Evolutionary conservation across 2,797 vertebrate genomes (phyloP).

Genomic region (Muscicapa striata): DNA sequence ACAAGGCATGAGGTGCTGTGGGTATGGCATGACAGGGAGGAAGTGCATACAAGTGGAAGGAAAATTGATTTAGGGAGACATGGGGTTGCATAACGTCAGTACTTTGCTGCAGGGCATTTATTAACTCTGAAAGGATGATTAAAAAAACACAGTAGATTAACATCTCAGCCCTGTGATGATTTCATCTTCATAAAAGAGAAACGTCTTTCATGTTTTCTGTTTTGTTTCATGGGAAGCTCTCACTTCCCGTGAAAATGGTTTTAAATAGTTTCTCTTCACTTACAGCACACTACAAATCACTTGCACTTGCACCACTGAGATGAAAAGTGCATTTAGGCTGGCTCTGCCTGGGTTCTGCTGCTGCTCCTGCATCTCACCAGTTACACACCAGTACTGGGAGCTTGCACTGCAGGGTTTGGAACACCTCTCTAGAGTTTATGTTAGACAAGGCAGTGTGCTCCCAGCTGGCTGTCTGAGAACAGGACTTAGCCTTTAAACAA

Average conservation of each 20-base stretch:
- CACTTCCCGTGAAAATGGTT: background rate
- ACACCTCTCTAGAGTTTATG: background rate
- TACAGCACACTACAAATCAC: background rate
- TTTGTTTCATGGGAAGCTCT: background rate
- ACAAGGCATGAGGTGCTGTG: background rate
- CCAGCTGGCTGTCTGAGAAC: background rate
- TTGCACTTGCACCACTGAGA: background rate
- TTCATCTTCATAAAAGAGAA: background rate
- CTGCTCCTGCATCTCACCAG: background rate
- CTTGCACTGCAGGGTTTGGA: background rate
- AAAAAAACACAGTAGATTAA: background rate
- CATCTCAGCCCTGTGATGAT: background rate
- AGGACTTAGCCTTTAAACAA: background rate
- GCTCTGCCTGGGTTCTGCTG: background rate
- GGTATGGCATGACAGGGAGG: background rate
- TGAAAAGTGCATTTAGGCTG: background rate
- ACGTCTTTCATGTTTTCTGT: background rate
- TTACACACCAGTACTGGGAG: background rate
- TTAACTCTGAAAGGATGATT: background rate
- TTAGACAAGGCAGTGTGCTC: background rate
- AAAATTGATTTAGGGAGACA: conserved; percentile 27
- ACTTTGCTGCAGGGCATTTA: background rate
- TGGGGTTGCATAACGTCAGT: background rate
- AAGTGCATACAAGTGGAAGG: background rate
- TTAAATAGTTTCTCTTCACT: background rate